These are phyloP conservation scores for Vulpes lagopus DNA, from an alignment of 2,113 vertebrate genomes.

Conservation along the genomic window DNA sequence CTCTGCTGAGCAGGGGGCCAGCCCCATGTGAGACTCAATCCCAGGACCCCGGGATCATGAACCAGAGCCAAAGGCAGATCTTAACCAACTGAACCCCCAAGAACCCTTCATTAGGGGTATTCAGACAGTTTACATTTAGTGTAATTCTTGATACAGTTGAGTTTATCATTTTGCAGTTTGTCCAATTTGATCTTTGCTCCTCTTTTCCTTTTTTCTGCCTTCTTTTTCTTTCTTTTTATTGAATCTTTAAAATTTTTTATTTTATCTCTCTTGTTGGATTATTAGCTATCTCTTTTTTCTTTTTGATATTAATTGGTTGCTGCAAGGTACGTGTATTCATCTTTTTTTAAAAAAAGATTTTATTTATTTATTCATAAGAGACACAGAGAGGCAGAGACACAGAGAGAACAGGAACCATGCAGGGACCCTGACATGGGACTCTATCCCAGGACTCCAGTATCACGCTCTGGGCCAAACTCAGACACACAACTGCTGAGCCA, in stretches of 20 bases:
- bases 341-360: neutral
- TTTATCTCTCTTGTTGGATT: slow-evolving; percentile 10
- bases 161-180: slow-evolving; percentile 42
- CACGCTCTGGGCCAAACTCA: no score
- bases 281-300: neutral
- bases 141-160: slow-evolving; percentile 14
- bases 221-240: neutral
- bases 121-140: slow-evolving; percentile 11
- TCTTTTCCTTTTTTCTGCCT: neutral
- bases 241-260: neutral
- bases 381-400: no score
- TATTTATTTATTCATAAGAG: no score
- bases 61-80: neutral
- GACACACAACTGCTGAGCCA: no score
- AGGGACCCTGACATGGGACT: no score
- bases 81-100: neutral
- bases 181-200: slow-evolving; percentile 1
- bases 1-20: neutral
- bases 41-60: no score
- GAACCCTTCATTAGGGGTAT: neutral
- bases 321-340: neutral
- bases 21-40: neutral
- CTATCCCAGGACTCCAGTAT: no score
- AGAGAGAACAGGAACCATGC: no score
- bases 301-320: neutral